Conservation (phyloP, 2,888 invertebrate genomes). For the Calephelis perditalis region DNA sequence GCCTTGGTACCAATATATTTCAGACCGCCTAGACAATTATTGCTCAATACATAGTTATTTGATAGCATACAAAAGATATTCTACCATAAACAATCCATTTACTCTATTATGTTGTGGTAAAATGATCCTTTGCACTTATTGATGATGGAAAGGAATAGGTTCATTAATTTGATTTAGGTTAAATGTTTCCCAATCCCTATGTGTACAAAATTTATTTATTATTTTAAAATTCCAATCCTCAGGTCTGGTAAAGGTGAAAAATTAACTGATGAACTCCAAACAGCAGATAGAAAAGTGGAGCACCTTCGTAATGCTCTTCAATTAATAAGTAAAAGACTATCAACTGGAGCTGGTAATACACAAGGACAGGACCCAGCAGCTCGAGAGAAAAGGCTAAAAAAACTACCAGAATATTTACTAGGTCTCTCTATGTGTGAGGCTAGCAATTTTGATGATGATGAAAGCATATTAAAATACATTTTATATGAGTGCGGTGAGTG, state of each 20-base stretch:
- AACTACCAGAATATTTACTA: slow-evolving; percentile 90
- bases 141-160: too few species aligned
- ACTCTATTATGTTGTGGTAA: too few species aligned
- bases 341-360: slow-evolving; percentile 70
- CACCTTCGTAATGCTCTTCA: slow-evolving; percentile 84
- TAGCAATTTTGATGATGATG: slow-evolving; percentile 79
- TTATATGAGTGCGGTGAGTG: slow-evolving; percentile 74
- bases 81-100: too few species aligned
- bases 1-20: too few species aligned
- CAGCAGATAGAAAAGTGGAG: slow-evolving; percentile 90
- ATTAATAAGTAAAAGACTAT: slow-evolving; percentile 80
- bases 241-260: slow-evolving; percentile 92
- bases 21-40: too few species aligned
- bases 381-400: slow-evolving; percentile 88
- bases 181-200: too few species aligned
- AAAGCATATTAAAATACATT: slow-evolving; percentile 79
- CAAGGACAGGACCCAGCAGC: slow-evolving; percentile 80
- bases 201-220: neutral
- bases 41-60: too few species aligned
- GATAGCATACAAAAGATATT: too few species aligned
- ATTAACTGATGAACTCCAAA: slow-evolving; percentile 88
- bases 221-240: slow-evolving; percentile 17
- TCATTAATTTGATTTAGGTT: too few species aligned
- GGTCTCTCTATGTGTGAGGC: slow-evolving; percentile 86
- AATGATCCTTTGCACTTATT: too few species aligned